These are phyloP conservation scores for Cuniculus paca DNA, from an alignment of 2,797 vertebrate species.

Conservation along the genomic window DNA sequence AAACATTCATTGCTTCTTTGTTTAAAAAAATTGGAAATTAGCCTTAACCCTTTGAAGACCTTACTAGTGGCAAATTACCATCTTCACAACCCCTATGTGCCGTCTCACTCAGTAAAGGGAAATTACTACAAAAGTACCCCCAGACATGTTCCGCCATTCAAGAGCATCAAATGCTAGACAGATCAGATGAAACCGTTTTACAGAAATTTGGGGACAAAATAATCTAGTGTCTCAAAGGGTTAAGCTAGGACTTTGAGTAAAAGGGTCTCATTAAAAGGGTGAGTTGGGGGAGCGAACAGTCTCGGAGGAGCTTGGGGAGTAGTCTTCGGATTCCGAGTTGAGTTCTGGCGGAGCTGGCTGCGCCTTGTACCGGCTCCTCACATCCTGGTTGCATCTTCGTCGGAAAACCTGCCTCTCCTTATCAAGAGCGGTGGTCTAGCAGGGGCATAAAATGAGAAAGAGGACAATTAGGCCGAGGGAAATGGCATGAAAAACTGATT, in stretches of 20 bases:
- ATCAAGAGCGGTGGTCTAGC: constrained; percentile 99
- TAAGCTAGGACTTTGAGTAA: constrained; percentile 89
- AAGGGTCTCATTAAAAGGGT: constrained; percentile 95
- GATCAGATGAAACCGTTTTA: constrained; percentile 86
- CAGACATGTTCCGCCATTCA: constrained; percentile 84
- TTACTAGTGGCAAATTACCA: constrained; percentile 89
- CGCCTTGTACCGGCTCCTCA: constrained; percentile 89
- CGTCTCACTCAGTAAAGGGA: constrained; percentile 84
- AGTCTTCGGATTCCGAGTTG: constrained; percentile 97
- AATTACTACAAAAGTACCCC: constrained; percentile 86
- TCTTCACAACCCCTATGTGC: constrained; percentile 84
- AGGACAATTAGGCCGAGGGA: constrained; percentile 89
- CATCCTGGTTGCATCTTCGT: constrained; percentile 98
- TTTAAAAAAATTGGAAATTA: constrained; percentile 85
- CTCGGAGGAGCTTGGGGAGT: constrained; percentile 95
- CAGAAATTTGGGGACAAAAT: constrained; percentile 79
- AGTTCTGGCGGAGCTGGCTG: constrained; percentile 93
- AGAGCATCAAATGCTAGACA: constrained; percentile 84
- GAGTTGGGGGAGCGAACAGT: constrained; percentile 97
- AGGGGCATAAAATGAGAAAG: constrained; percentile 92
- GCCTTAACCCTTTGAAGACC: constrained; percentile 91
- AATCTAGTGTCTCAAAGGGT: constrained; percentile 90
- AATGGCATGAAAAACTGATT: constrained; percentile 77
- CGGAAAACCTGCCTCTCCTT: constrained; percentile 99
- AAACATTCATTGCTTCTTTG: constrained; percentile 90